Base-by-base conservation (phyloP, 1,140 invertebrate species). In the Cotesia vestalis region DNA sequence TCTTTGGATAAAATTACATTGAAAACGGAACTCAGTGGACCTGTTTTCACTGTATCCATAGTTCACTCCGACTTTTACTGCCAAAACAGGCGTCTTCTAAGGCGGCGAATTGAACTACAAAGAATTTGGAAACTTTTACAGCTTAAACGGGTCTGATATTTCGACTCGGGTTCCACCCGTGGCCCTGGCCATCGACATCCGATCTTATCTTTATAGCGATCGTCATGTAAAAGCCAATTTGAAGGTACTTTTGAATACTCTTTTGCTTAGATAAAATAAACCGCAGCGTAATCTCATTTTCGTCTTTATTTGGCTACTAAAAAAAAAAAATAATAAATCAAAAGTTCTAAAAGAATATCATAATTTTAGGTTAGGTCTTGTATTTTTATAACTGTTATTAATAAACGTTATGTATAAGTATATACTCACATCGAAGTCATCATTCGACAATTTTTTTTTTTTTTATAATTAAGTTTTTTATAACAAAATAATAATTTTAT, bases 291-390 rank as follows among this genome's bases (percentile, higher is more conserved):
- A 55, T 55, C 4, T 55, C 14, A n/a, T 55, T n/a, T n/a, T 55
- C 17, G 53, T 55, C n/a, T 55, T 55, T 55, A 55, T 55, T 55
- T 55, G n/a, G n/a, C 5, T 55, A 14, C 53, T 55, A 55, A 55
- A 55, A 14, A 55, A 55, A 55, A 55, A 55, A n/a, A n/a, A n/a
- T 55, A n/a, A 55, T 55, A 55, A 55, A 55, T 55, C 14, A 55
- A 55, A 14, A 5, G 4, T 3, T 14, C n/a, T 55, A 55, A 20
- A 14, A 55, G 53, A 14, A 55, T 20, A 3, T 55, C 17, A 55
- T 55, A 55, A 55, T 55, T 55, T 55, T 55, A 14, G 53, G 53
- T 55, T 55, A 55, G 5, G 53, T 55, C 0, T n/a, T 55, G 4
- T 55, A 20, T 11, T 55, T 12, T 55, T 55, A n/a, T 55, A 5